Base-by-base conservation (phyloP, 2,888 invertebrate genomes). In the Polymixis lichenea region DNA sequence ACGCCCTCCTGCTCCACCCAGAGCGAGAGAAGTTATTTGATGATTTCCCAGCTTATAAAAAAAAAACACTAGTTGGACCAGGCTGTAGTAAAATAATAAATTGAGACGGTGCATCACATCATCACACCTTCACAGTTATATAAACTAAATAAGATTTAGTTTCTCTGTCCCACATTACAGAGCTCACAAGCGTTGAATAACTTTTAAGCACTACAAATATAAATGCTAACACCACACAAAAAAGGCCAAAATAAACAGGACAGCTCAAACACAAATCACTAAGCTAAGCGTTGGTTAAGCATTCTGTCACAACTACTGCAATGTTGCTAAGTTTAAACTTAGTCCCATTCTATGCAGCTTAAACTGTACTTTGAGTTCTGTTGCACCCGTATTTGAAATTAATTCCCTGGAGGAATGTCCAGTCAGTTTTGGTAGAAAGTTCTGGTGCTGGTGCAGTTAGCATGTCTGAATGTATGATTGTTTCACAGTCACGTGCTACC, bases 271-370 rank as follows among this genome's bases (percentile, higher is more conserved):
- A 85, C 77, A 83, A 82, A 85, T 83, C 73, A 71, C 73, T 1
- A 32, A 38, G 13, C 43, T 77, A 82, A 83, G 71, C 61, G 73
- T 74, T 49, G 72, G 65, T 76, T 81, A 81, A 83, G 85, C 64
- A 58, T 68, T 56, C 82, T 68, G 85, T 82, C 82, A 84, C 72
- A 82, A 84, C 76, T 80, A 73, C 67, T 67, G 77, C 83, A 77
- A 43, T 70, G 70, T 77, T 69, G 53, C 85, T 66, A 82, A 84
- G 82, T 82, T 61, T 61, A 77, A 83, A 82, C 83, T 82, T 82
- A 68, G 82, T 82, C 46, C 46, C 58, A 58, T 73, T 73, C 68
- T 69, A 77, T 28, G 66, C 61, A 85, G 85, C 73, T 82, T 83
- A 84, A 80, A 72, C 67, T 60, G 61, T 61, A 82, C 77, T 84